A percentile compares a stretch with the other conserved stretches of the same genome.
phyloP scores from a whole-genome alignment of 2,113 vertebrate genomes.

The Pheucticus melanocephalus region DNA sequence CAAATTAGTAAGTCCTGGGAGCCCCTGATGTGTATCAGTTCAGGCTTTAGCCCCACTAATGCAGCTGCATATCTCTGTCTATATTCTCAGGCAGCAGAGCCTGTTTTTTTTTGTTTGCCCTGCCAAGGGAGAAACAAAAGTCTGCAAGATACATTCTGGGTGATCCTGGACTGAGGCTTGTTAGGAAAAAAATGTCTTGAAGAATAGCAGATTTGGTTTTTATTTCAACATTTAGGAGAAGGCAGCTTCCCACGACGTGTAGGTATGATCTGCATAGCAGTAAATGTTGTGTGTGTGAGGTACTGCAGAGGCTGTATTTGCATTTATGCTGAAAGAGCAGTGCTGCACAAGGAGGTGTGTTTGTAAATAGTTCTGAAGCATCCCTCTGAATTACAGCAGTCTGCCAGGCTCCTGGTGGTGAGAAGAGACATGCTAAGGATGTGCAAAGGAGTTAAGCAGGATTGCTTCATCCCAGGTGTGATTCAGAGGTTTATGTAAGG shows the following conservation, averaged over 20 bases:
- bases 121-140: background rate
- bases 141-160: background rate
- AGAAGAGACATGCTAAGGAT: slow-evolving; percentile 7
- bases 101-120: background rate
- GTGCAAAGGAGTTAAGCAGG: background rate
- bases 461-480: slow-evolving; percentile 1
- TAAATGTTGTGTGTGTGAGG: background rate
- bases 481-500: background rate
- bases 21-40: background rate
- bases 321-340: slow-evolving; percentile 31
- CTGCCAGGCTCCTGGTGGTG: background rate
- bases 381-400: background rate
- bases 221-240: background rate
- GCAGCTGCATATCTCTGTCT: background rate
- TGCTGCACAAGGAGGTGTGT: background rate
- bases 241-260: background rate
- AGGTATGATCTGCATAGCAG: background rate
- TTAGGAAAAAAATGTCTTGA: background rate
- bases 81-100: background rate
- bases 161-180: background rate
- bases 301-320: slow-evolving; percentile 34
- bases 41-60: background rate
- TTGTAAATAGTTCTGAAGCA: slow-evolving; percentile 27
- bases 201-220: background rate
- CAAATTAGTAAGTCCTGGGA: background rate